Conservation (phyloP, 2,888 invertebrate genomes). For the Drosophila sordidula region DNA sequence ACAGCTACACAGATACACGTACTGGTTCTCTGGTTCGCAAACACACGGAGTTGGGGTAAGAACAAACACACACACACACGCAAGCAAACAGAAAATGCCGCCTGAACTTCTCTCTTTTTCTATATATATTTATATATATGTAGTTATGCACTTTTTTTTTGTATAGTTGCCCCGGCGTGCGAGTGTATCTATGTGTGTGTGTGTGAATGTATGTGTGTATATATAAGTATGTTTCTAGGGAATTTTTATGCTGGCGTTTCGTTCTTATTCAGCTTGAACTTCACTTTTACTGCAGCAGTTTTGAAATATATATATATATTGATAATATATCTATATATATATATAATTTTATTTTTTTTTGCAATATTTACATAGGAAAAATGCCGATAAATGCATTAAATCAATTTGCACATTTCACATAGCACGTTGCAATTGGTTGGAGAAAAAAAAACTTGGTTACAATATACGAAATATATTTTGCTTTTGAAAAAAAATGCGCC, state of each 20-base stretch:
- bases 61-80: slow-evolving; percentile 29
- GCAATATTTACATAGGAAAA: slow-evolving; percentile 17
- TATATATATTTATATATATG: slow-evolving; percentile 9
- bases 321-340: not conserved
- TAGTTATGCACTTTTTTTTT: slow-evolving; percentile 51
- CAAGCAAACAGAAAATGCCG: slow-evolving; percentile 45
- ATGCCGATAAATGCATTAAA: slow-evolving; percentile 62
- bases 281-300: slow-evolving; percentile 29
- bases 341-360: not conserved
- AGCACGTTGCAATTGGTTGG: slow-evolving; percentile 24
- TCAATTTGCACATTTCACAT: slow-evolving; percentile 7
- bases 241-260: slow-evolving; percentile 65
- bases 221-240: slow-evolving; percentile 44
- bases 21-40: slow-evolving; percentile 25
- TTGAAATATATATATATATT: not conserved
- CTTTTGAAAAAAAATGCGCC: slow-evolving; percentile 39
- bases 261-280: slow-evolving; percentile 58
- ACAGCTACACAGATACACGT: slow-evolving; percentile 18
- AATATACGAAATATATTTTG: slow-evolving; percentile 1
- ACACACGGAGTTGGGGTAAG: slow-evolving; percentile 25
- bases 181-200: slow-evolving; percentile 18
- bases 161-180: slow-evolving; percentile 41
- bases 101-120: slow-evolving; percentile 39
- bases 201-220: slow-evolving; percentile 11
- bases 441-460: not conserved